Evolutionary conservation across 1,140 invertebrate genomes (phyloP), one percentile per base, ranked within the genome.

Genomic region (Drosophila tristis): DNA sequence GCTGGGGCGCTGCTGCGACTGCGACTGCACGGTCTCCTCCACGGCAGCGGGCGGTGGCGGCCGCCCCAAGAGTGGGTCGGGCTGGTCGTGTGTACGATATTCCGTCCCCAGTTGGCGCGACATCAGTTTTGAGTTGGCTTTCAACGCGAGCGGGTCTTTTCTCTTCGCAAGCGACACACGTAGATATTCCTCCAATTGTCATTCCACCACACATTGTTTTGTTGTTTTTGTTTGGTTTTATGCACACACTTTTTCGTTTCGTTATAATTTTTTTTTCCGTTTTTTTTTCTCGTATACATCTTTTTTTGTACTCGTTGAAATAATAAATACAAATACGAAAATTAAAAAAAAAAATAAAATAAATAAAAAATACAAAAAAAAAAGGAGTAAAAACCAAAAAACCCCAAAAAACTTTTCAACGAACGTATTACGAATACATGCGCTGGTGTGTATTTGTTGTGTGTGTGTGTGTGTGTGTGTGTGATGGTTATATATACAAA

Each of bases 91-190:
- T 74, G 76, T 78, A 87, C 84, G 84, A 86, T 74, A 74, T 89
- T 89, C 84, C 79, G 82, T 80, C 78, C 57, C 81, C 89, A 56
- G 84, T 80, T 89, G 55, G 75, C 84, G 84, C 84, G 84, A 86
- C 87, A 91, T 92, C 91, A 92, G 91, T 92, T 92, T 92, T 92
- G 91, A 92, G 91, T 92, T 92, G 91, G 91, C 90, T 92, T 90
- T 89, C 91, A 92, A 92, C 91, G 91, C 91, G 91, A 92, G 91
- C 91, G 91, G 91, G 91, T 92, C 90, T 91, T 49, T 91, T 91
- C 82, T 92, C 87, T 90, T 84, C 86, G 79, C 87, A 90, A 87
- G 85, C 91, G 85, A 91, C 70, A 90, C 71, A 91, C 89, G 91
- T 92, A 91, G 74, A 80, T 90, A 85, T 89, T 89, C 65, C 79